phyloP scores from a whole-genome alignment of 2,888 invertebrate species.

The Pyrrhia umbra region DNA sequence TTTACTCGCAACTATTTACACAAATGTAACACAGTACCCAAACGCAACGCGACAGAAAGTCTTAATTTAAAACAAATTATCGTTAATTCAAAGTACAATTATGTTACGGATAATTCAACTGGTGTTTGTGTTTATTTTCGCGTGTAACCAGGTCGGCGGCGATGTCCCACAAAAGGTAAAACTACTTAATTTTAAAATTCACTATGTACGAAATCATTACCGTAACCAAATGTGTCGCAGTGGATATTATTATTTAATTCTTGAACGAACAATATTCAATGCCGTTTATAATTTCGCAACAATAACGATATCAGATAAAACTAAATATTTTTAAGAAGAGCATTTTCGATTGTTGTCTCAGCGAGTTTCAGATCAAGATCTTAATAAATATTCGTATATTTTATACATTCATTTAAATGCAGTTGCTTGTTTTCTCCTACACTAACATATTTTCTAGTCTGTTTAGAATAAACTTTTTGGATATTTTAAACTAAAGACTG shows the following conservation, averaged over 20 bases:
- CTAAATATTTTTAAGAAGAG: slow-evolving; percentile 2
- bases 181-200: slow-evolving; percentile 6
- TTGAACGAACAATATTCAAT: background rate
- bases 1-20: slow-evolving; percentile 42
- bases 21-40: slow-evolving; percentile 41
- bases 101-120: slow-evolving; percentile 52
- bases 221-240: slow-evolving; percentile 29
- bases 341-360: background rate
- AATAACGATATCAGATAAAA: background rate
- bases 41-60: slow-evolving; percentile 10
- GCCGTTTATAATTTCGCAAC: background rate
- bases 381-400: background rate
- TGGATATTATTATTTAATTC: slow-evolving; percentile 9
- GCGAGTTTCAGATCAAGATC: slow-evolving; percentile 2
- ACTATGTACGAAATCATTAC: slow-evolving; percentile 1
- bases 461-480: background rate
- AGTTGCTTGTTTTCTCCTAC: background rate
- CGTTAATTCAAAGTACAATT: slow-evolving; percentile 5
- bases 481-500: background rate
- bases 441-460: background rate
- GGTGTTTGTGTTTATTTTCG: slow-evolving; percentile 61
- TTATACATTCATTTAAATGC: background rate
- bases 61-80: background rate
- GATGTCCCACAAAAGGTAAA: slow-evolving; percentile 64
- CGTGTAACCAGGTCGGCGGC: slow-evolving; percentile 41